These are phyloP conservation scores for Agapornis roseicollis DNA, from an alignment of 2,113 vertebrate genomes.

Conservation along the genomic window DNA sequence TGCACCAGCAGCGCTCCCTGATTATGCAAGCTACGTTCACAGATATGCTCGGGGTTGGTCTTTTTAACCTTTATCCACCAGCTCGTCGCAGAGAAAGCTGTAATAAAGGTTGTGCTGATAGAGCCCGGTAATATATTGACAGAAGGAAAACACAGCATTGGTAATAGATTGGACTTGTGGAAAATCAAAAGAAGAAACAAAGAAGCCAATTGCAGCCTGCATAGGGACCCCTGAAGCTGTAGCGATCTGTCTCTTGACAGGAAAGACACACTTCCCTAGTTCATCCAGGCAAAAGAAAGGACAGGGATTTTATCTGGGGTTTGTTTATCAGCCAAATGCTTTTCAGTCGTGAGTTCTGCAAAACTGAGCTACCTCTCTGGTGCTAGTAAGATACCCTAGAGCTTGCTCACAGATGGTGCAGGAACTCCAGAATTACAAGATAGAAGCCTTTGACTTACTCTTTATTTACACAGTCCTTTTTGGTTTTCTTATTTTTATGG, in stretches of 20 bases:
- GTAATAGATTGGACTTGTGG: neutral
- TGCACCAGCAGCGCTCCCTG: conserved; percentile 27
- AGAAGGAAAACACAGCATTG: neutral
- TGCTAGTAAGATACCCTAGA: neutral
- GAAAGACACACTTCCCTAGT: neutral
- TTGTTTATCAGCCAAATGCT: neutral
- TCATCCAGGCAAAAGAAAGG: neutral
- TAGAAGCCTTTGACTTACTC: neutral
- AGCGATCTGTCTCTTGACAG: neutral
- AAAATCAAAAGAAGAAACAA: neutral
- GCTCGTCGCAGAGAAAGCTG: neutral
- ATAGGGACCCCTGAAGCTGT: neutral
- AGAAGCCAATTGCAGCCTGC: neutral
- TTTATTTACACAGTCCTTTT: neutral
- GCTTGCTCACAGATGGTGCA: neutral
- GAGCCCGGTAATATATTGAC: neutral
- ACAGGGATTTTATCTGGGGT: neutral
- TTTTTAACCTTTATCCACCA: conserved; percentile 1
- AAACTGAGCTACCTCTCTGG: neutral
- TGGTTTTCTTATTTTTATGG: neutral
- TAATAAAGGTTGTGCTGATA: conserved; percentile 4
- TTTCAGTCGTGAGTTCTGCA: neutral
- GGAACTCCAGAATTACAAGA: neutral
- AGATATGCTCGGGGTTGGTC: neutral
- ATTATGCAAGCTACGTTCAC: conserved; percentile 34